A percentile compares a stretch with the other conserved stretches of the same genome.
These are phyloP conservation scores for Thunnus albacares DNA, from an alignment of 2,797 vertebrate species.

Conservation along the genomic window DNA sequence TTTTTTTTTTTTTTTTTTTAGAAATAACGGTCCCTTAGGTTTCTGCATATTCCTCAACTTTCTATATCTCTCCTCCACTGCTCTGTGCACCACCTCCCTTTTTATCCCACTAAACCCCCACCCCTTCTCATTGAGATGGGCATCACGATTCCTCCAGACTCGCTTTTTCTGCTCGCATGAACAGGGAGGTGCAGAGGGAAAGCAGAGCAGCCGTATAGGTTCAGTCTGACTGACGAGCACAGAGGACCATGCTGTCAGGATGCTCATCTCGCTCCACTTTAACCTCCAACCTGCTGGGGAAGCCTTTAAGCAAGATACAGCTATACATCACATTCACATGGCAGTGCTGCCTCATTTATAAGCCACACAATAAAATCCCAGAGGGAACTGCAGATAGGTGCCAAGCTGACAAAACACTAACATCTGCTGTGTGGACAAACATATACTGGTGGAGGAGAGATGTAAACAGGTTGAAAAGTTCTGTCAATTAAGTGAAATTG, in stretches of 20 bases:
- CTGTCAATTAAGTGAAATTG: conserved; percentile 21
- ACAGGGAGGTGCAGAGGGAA: conserved; percentile 71
- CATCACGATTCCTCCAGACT: conserved; percentile 79
- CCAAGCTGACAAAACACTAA: conserved; percentile 9
- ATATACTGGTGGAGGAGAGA: conserved; percentile 13
- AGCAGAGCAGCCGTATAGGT: conserved; percentile 60
- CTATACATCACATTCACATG: conserved; percentile 27
- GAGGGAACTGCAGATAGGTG: conserved; percentile 1
- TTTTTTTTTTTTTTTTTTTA: too few species aligned
- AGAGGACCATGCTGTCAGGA: conserved; percentile 35
- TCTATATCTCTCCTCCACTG: conserved; percentile 52
- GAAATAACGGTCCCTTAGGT: conserved; percentile 35
- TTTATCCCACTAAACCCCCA: conserved; percentile 48
- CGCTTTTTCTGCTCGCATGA: conserved; percentile 77
- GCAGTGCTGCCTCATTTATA: conserved; percentile 6
- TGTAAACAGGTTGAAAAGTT: conserved; percentile 38
- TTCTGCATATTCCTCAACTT: conserved; percentile 52
- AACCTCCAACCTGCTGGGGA: conserved; percentile 44
- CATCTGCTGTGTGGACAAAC: conserved; percentile 15
- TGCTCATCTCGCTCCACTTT: conserved; percentile 41
- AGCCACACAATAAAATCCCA: background rate
- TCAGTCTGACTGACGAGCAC: conserved; percentile 44
- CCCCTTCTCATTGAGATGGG: conserved; percentile 77
- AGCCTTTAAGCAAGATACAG: conserved; percentile 27
- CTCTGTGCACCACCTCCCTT: conserved; percentile 47